Evolutionary conservation across 2,797 vertebrate genomes (phyloP), one percentile per base, ranked within the genome.

Genomic region (Sebastes vulpes): DNA sequence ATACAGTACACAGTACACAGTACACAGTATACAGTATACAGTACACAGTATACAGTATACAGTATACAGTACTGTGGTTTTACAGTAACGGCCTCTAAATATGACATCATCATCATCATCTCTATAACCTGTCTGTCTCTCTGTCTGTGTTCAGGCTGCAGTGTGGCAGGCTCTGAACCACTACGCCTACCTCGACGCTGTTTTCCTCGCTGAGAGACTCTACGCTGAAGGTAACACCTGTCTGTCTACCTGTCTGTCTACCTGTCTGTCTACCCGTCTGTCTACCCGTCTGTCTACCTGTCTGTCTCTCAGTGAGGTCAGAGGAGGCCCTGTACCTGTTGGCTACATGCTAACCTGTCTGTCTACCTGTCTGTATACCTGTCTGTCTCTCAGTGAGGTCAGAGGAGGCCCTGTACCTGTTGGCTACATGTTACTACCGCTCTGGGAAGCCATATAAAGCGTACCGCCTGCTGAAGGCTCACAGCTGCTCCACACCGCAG

Each of bases 161-260:
- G 98, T 99, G 95, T 99, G 98, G 98, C 98, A 99, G 95, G 98
- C 98, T 80, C 96, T 99, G 90, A 99, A 99, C 95, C 98, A 99
- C 95, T 99, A 99, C 75, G 98, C 98, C 83, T 99, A 98, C 88
- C 96, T 98, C 67, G 98, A 99, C 48, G 98, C 98, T 1, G 98
- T 99, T 81, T 99, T 99, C 94, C 97, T 99, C 1, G 98, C 98
- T 32, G 98, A 99, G 84, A 97, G 98, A 88, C 95, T 99, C 1
- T 99, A 99, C 54, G 98, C 98, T 93, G 98, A 99, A 97, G 98
- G 98, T 99, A 92, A 77, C 65, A 23, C 20, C 18, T 63, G 46
- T 65, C 16, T 66, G 18, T 75, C 29, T 31, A 42, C 14, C 60
- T 25, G 25, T 26, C 83, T 98, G 3, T 53, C 21, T 23, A 23